Evolutionary conservation across 2,113 vertebrate genomes (phyloP).

Genomic region (Trochalopteron elliotii): DNA sequence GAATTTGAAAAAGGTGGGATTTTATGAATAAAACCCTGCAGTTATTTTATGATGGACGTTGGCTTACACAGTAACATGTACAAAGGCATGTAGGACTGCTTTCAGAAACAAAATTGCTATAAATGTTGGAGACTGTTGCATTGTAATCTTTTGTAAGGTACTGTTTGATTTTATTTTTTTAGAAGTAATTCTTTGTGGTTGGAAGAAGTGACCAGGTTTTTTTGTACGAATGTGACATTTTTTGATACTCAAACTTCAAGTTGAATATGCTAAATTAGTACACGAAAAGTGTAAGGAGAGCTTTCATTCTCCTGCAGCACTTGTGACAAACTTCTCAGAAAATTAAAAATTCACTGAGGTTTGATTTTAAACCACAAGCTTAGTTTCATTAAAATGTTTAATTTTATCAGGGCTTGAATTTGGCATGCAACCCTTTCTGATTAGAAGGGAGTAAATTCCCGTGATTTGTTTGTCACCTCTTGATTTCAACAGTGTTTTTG

Average conservation of each 20-base stretch:
- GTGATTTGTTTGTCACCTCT: background rate
- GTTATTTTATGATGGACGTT: background rate
- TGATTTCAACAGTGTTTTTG: background rate
- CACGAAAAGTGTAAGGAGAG: background rate
- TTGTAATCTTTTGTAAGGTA: background rate
- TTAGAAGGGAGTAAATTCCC: background rate
- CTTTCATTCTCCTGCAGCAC: background rate
- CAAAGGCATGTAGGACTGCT: background rate
- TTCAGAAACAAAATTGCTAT: background rate
- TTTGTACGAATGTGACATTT: background rate
- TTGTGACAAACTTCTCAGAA: background rate
- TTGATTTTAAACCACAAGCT: background rate
- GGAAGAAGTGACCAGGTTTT: rapidly evolving
- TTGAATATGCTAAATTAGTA: background rate
- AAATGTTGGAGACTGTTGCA: background rate
- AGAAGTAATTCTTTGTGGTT: background rate
- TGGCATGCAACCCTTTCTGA: background rate
- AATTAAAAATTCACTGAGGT: background rate
- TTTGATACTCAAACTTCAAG: background rate
- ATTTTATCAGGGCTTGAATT: background rate
- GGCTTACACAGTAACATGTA: background rate
- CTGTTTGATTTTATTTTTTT: background rate
- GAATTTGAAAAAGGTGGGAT: background rate
- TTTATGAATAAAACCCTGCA: background rate
- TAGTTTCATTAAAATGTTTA: background rate